These are phyloP conservation scores for Drosophila truncata DNA, from an alignment of 1,140 invertebrate species.

Conservation along the genomic window DNA sequence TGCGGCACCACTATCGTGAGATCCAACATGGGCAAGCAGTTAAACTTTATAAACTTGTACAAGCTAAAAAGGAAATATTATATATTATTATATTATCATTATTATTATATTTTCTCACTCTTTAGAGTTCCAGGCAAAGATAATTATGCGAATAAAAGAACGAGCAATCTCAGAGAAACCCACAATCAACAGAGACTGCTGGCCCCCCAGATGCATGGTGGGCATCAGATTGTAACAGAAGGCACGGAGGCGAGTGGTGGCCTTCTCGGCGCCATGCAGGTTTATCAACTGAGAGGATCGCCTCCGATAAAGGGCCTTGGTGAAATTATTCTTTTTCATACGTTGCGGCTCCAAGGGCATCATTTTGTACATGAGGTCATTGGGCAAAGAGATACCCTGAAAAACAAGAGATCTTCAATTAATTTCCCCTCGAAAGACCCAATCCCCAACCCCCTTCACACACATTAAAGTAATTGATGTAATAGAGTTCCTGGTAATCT, in stretches of 20 bases:
- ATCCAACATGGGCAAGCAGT: constrained; percentile 61
- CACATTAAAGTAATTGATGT: constrained; percentile 36
- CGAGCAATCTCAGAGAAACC: constrained; percentile 51
- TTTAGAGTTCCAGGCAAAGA: constrained; percentile 60
- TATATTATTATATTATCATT: too few relatives aligned
- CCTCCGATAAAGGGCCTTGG: neutral
- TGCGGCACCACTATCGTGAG: constrained; percentile 45
- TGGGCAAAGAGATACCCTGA: constrained; percentile 44
- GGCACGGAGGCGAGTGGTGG: constrained; percentile 25
- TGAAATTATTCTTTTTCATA: constrained; percentile 42
- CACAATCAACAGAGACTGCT: constrained; percentile 39
- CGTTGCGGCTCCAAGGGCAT: constrained; percentile 68
- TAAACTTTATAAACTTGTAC: constrained; percentile 24
- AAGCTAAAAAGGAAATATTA: constrained; percentile 18
- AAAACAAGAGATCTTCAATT: neutral
- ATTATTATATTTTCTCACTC: constrained; percentile 47
- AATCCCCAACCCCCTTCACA: neutral
- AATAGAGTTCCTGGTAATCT: constrained; percentile 54
- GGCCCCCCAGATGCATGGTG: constrained; percentile 39
- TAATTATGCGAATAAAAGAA: constrained; percentile 50
- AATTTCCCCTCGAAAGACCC: too few relatives aligned
- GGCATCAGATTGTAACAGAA: constrained; percentile 58
- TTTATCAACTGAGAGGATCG: neutral
- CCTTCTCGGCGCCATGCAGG: constrained; percentile 25
- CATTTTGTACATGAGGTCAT: constrained; percentile 58